Evolutionary conservation across 2,888 invertebrate genomes (phyloP).

Genomic region (Pammene fasciana): DNA sequence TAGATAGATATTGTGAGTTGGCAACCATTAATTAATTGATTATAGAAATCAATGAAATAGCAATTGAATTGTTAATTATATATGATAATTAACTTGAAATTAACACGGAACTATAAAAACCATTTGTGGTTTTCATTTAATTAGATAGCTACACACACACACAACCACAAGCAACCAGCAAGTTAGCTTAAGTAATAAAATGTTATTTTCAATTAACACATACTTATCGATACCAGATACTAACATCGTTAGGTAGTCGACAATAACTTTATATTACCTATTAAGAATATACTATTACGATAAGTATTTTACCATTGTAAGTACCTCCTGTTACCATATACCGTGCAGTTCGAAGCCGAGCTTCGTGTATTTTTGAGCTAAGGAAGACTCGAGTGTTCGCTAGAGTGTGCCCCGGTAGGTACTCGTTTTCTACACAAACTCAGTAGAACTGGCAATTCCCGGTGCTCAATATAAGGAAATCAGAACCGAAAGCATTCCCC

Average conservation of each 20-base stretch:
- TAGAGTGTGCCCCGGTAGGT: too few species aligned
- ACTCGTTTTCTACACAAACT: too few species aligned
- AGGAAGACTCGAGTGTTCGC: too few species aligned
- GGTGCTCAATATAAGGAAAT: too few species aligned
- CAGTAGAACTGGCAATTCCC: too few species aligned
- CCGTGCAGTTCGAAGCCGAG: too few species aligned
- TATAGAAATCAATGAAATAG: not conserved
- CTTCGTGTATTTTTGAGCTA: too few species aligned
- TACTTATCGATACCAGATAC: not conserved
- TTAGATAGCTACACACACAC: not conserved
- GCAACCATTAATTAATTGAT: too few species aligned
- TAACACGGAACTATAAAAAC: not conserved
- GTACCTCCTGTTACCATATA: too few species aligned
- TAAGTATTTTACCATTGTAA: too few species aligned
- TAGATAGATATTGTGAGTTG: too few species aligned
- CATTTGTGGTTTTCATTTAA: constrained; percentile 3
- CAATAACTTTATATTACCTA: not conserved
- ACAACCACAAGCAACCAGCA: not conserved
- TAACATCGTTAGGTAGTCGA: not conserved
- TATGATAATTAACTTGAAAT: not conserved
- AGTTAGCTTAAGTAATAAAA: not conserved
- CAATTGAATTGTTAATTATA: not conserved
- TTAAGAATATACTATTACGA: not conserved
- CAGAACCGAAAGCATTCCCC: too few species aligned
- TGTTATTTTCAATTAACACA: not conserved